A percentile compares a stretch with the other conserved stretches of the same genome.
Conservation (phyloP, 2,113 vertebrate species). For the Mirounga angustirostris region DNA sequence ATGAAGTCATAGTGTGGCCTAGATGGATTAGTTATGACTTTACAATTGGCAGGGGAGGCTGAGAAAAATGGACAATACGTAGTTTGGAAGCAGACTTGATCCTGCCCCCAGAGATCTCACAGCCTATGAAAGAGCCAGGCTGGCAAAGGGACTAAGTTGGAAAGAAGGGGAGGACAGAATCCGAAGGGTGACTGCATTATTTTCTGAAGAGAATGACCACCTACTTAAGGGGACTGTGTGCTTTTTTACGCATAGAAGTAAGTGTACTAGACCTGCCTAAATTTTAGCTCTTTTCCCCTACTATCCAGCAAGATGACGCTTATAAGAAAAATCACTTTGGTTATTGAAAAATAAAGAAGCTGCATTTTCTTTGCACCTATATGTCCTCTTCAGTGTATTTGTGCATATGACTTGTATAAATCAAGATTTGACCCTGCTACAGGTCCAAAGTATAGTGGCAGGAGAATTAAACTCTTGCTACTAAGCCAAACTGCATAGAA, state of each 20-base stretch:
- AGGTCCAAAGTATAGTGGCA: background rate
- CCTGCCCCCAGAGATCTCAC: background rate
- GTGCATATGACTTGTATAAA: background rate
- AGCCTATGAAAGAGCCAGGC: background rate
- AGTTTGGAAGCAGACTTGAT: background rate
- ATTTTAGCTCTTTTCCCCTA: background rate
- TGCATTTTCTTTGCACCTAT: background rate
- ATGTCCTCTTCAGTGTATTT: background rate
- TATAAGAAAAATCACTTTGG: background rate
- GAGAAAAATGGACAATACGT: background rate
- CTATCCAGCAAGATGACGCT: background rate
- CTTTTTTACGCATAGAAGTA: background rate
- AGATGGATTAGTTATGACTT: background rate
- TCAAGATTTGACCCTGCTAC: background rate
- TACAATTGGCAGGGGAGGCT: background rate
- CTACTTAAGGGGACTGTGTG: background rate
- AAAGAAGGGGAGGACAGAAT: background rate
- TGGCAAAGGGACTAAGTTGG: background rate
- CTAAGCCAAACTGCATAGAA: background rate
- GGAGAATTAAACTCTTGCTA: background rate
- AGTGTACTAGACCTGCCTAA: background rate
- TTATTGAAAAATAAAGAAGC: background rate
- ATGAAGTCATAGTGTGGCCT: background rate
- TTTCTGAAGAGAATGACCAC: background rate
- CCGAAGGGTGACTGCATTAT: background rate